A percentile compares a stretch with the other conserved stretches of the same genome.
Evolutionary conservation across 2,113 vertebrate species (phyloP).

Genomic region (Lycocorax pyrrhopterus): DNA sequence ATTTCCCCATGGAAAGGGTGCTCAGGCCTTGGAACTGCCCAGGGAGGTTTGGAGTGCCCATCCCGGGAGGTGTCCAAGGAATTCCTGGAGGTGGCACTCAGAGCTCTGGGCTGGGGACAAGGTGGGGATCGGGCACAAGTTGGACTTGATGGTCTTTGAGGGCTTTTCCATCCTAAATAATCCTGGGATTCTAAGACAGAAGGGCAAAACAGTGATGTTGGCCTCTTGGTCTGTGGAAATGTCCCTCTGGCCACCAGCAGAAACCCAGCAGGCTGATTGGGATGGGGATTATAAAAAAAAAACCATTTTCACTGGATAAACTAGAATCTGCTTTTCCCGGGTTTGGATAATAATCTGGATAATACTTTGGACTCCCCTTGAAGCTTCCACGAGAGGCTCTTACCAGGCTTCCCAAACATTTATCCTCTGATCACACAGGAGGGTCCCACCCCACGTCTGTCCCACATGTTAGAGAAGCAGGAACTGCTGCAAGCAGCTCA

Average conservation of each 20-base stretch:
- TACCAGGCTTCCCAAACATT: background rate
- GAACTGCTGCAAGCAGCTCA: background rate
- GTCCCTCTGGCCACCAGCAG: background rate
- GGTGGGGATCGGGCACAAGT: rapidly evolving
- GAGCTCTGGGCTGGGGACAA: background rate
- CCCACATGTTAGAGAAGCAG: background rate
- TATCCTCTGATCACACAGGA: background rate
- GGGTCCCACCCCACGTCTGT: background rate
- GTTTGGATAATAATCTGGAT: background rate
- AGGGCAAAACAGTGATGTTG: background rate
- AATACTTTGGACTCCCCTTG: background rate
- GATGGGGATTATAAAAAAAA: background rate
- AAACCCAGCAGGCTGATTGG: rapidly evolving
- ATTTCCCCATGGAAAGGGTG: background rate
- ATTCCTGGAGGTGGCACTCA: rapidly evolving
- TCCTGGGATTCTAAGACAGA: background rate
- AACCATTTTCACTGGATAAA: background rate
- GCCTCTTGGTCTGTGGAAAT: background rate
- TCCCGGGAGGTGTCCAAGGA: background rate
- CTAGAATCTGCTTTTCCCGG: background rate
- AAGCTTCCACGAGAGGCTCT: background rate
- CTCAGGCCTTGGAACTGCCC: background rate
- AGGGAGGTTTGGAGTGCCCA: background rate
- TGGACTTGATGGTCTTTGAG: background rate
- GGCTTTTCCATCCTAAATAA: background rate